Evolutionary conservation across 2,797 vertebrate genomes (phyloP), one percentile per base, ranked within the genome.

Genomic region (Anguilla pacifica): DNA sequence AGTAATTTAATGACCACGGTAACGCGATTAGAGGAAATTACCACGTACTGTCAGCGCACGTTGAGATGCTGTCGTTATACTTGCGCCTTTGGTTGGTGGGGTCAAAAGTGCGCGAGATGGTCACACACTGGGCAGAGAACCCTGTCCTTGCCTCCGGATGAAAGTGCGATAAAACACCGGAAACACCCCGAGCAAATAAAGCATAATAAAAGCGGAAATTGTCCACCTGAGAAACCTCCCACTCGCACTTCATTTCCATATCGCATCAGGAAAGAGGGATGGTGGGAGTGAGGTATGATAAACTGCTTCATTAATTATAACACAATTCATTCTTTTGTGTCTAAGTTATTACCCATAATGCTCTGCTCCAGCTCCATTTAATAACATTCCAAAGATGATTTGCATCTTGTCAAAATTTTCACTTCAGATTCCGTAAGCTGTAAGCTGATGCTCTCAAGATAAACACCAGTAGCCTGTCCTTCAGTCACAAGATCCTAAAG

Each of bases 1-100:
- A 94, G 92, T 51, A 94, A 95, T 94, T 94, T 94, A 95, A 93
- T 92, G 89, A 92, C 89, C 88, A n/a, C 77, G 89, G 90, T 89
- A 77, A 86, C 90, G 84, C 91, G 93, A 95, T 94, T 92, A 94
- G 91, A 88, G 89, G 85, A 85, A 89, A 94, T 93, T 92, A 94
- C 77, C 91, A 86, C 88, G 89, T 90, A 89, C 57, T 81, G 87
- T 93, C 89, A 93, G 90, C 89, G 91, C 91, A 89, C 57, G 90
- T 89, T 94, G 91, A 83, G 83, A 28, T 2, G 88, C 35, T 88
- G 87, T 88, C 86, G 88, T 51, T 90, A 85, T 84, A 91, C 85
- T 91, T 91, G 90, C 53, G 17, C 19, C 83, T 67, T 85, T 79
- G 81, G 88, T 91, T 94, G 91, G 89, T 88, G 87, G 59, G 53